Conservation (phyloP, 2,113 vertebrate genomes). For the Motacilla tschutschensis region DNA sequence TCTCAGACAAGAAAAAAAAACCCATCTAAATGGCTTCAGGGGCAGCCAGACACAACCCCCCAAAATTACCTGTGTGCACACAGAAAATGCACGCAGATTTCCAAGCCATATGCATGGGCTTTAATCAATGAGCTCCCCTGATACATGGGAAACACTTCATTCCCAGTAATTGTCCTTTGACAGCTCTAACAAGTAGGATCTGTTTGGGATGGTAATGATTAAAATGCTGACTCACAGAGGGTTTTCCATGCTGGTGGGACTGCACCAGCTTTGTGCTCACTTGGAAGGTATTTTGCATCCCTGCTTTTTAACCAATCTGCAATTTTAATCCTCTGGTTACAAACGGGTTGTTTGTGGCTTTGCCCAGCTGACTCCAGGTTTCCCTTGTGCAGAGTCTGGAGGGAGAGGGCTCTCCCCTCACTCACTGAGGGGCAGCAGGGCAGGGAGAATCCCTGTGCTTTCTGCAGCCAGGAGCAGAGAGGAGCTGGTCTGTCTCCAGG, state of each 20-base stretch:
- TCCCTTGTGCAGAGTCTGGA: slow-evolving; percentile 46
- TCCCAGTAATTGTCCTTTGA: slow-evolving; percentile 20
- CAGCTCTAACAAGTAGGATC: slow-evolving; percentile 23
- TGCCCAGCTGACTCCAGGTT: slow-evolving; percentile 40
- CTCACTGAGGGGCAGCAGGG: not conserved
- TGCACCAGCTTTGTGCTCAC: slow-evolving; percentile 40
- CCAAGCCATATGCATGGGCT: not conserved
- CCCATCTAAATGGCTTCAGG: not conserved
- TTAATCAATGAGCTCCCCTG: not conserved
- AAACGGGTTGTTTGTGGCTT: slow-evolving; percentile 49
- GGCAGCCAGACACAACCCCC: not conserved
- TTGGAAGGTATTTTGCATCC: slow-evolving; percentile 64
- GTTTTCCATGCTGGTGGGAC: slow-evolving; percentile 12
- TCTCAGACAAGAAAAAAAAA: not conserved
- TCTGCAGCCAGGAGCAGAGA: not conserved
- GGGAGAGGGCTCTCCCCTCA: not conserved
- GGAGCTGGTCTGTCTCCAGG: not conserved
- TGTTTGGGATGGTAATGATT: slow-evolving; percentile 38
- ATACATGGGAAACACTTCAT: slow-evolving; percentile 5
- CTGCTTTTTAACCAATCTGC: slow-evolving; percentile 49
- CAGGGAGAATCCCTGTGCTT: not conserved
- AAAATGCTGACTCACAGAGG: slow-evolving; percentile 50
- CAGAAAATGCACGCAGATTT: not conserved
- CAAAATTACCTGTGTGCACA: not conserved
- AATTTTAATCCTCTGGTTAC: slow-evolving; percentile 53